Base-by-base conservation (phyloP, 2,797 vertebrate genomes). In the Tauraco hartlaubi region DNA sequence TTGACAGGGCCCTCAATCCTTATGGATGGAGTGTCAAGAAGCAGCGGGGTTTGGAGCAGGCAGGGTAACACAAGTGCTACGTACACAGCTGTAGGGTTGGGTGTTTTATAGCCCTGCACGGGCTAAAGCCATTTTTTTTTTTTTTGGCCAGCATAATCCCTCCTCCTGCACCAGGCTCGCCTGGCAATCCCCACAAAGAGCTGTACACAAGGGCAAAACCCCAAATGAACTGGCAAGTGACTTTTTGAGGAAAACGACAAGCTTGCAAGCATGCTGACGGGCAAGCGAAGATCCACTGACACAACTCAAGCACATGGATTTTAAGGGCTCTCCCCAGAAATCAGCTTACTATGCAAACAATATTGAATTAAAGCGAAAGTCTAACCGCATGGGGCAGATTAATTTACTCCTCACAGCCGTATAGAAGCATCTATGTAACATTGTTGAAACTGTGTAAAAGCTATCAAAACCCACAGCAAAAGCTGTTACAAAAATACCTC, bases 401-500 rank as follows among this genome's bases (percentile, higher is more conserved):
- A 55, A 79, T 18, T 83, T 59, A 63, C 19, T 56, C 33, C 22
- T 67, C 11, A 2, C 3, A 5, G 29, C 9, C 3, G 0, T 28
- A 44, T 1, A 20, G 41, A 83, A 77, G 33, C 31, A 56, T 48
- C 68, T 67, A 31, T 6, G 5, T 11, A 44, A 58, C 11, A 14
- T 5, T 17, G 35, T 9, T 55, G 51, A 69, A 90, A 68, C 6
- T 20, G 5, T 19, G 26, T n/a, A 18, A 48, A 9, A 85, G 11
- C 22, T 62, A 52, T 9, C 1, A 4, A 83, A 91, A 92, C 63
- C 15, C 29, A 52, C 22, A 77, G 87, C 69, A 95, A 92, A 95
- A 76, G 74, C 83, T 86, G 83, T 59, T 88, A 92, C 63, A 94
- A 90, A 96, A 96, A 39, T 3, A 90, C 72, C 55, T 68, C 58